Conservation (phyloP, 2,888 invertebrate species). For the Harmothoe impar region DNA sequence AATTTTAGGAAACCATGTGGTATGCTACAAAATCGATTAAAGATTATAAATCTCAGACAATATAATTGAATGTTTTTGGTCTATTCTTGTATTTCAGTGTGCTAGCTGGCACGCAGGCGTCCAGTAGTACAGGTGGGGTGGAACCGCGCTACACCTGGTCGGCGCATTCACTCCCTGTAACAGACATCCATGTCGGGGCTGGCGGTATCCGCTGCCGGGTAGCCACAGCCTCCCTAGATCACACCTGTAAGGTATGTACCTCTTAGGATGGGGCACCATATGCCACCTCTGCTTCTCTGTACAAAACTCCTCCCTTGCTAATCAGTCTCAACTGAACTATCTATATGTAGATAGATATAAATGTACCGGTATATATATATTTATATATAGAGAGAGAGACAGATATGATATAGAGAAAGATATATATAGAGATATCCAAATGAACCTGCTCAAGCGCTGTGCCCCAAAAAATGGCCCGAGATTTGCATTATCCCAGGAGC, state of each 20-base stretch:
- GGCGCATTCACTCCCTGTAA: conserved; percentile 91
- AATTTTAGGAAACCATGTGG: background rate
- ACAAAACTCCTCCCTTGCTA: no score
- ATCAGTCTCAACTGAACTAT: no score
- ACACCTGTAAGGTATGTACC: conserved; percentile 88
- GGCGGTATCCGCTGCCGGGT: conserved; percentile 89
- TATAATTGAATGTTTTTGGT: background rate
- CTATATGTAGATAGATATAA: no score
- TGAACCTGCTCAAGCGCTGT: no score
- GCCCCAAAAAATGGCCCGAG: no score
- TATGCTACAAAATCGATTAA: background rate
- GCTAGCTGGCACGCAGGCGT: background rate
- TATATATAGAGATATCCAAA: no score
- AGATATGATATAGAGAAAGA: no score
- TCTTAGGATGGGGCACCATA: background rate
- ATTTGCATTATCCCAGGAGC: no score
- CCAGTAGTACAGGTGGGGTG: background rate
- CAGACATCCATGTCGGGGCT: conserved; percentile 90
- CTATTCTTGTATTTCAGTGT: conserved; percentile 47
- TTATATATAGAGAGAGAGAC: no score
- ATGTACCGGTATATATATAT: no score
- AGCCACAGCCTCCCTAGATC: conserved; percentile 91
- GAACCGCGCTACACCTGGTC: conserved; percentile 89
- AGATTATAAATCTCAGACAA: background rate
- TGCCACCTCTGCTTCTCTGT: no score